Percentiles rank a stretch among this genome's conserved stretches.
These are phyloP conservation scores for Premnoplex brunnescens DNA, from an alignment of 2,797 vertebrate species.

Conservation along the genomic window DNA sequence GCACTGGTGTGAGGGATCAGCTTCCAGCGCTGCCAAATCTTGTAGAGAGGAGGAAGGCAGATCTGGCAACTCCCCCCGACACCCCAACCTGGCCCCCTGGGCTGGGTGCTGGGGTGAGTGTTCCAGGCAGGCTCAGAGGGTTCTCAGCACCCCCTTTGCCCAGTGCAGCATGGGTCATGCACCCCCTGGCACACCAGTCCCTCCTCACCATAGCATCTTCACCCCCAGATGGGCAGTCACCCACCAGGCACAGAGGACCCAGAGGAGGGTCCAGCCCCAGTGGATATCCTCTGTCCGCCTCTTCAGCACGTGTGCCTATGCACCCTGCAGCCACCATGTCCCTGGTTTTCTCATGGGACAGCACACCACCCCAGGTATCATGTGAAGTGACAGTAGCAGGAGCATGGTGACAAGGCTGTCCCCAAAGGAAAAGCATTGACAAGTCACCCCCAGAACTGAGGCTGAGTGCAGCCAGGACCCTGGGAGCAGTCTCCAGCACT, in stretches of 20 bases:
- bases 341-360: background rate
- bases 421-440: background rate
- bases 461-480: background rate
- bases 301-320: accelerated
- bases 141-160: background rate
- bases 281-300: background rate
- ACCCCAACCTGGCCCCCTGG: background rate
- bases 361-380: accelerated
- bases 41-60: background rate
- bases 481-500: accelerated
- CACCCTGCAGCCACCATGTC: background rate
- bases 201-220: background rate
- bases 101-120: background rate
- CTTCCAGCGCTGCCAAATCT: background rate
- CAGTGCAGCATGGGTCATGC: background rate
- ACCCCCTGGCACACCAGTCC: background rate
- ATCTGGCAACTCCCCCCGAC: background rate
- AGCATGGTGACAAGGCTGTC: background rate
- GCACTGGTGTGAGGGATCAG: background rate
- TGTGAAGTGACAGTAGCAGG: background rate
- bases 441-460: background rate
- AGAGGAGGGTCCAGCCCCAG: background rate
- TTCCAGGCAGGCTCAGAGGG: accelerated
- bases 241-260: background rate
- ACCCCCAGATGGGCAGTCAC: no score